phyloP scores from a whole-genome alignment of 2,888 invertebrate genomes.

The Trisateles emortualis region DNA sequence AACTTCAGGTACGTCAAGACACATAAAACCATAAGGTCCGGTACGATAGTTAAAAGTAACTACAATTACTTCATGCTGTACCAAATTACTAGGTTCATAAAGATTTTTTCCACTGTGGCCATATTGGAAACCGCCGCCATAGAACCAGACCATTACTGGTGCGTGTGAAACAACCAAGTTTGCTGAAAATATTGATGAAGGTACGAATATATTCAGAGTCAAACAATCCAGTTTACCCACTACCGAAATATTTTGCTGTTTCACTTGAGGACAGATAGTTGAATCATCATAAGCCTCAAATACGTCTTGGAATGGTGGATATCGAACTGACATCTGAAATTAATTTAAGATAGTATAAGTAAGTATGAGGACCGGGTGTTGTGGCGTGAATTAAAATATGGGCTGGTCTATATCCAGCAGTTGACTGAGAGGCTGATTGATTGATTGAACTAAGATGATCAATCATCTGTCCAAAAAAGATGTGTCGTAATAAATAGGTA shows the following conservation, averaged over 20 bases:
- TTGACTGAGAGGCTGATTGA: too few relatives aligned
- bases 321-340: background rate
- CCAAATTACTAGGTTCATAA: slow-evolving; percentile 7
- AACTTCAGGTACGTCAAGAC: slow-evolving; percentile 39
- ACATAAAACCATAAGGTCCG: slow-evolving; percentile 51
- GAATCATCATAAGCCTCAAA: slow-evolving; percentile 1
- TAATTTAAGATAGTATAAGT: too few relatives aligned
- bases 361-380: too few relatives aligned
- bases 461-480: too few relatives aligned
- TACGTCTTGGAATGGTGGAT: background rate
- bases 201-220: background rate
- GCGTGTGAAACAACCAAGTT: slow-evolving; percentile 43
- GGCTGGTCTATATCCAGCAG: too few relatives aligned
- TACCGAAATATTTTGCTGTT: background rate
- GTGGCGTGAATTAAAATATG: too few relatives aligned
- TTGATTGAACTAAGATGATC: too few relatives aligned
- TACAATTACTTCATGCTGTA: slow-evolving; percentile 38
- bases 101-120: slow-evolving; percentile 1
- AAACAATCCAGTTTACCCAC: background rate
- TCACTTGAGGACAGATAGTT: background rate
- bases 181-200: background rate
- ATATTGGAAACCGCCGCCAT: slow-evolving; percentile 4
- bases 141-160: slow-evolving; percentile 10
- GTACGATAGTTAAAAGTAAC: slow-evolving; percentile 50
- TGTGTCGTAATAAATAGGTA: too few relatives aligned